phyloP scores from a whole-genome alignment of 1,140 invertebrate genomes.

The Agrilus planipennis region DNA sequence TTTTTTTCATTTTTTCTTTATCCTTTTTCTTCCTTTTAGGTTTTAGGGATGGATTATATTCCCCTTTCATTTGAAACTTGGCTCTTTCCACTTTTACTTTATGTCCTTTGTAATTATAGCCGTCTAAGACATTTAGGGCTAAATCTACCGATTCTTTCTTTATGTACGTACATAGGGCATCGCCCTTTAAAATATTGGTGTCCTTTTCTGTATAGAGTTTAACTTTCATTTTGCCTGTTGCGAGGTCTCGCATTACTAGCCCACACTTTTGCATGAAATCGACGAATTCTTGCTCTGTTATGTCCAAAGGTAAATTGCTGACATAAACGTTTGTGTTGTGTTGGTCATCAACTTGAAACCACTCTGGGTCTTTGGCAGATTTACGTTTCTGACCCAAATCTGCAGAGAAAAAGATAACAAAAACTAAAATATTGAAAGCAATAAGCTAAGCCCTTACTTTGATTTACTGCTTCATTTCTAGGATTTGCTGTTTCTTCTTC shows the following conservation, averaged over 20 bases:
- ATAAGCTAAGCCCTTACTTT: not conserved
- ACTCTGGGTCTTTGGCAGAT: slow-evolving; percentile 44
- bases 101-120: slow-evolving; percentile 62
- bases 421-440: not conserved
- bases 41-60: slow-evolving; percentile 88
- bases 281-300: slow-evolving; percentile 80
- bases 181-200: slow-evolving; percentile 82
- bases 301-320: slow-evolving; percentile 77
- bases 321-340: slow-evolving; percentile 97
- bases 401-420: not conserved
- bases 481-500: slow-evolving; percentile 4
- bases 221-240: slow-evolving; percentile 76
- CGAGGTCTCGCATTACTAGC: slow-evolving; percentile 80
- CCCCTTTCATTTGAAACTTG: slow-evolving; percentile 89
- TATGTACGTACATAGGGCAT: slow-evolving; percentile 94
- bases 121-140: slow-evolving; percentile 87
- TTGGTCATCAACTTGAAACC: slow-evolving; percentile 90
- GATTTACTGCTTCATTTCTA: slow-evolving; percentile 1
- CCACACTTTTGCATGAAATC: slow-evolving; percentile 94
- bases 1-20: slow-evolving; percentile 82
- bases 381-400: slow-evolving; percentile 32
- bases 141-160: slow-evolving; percentile 93
- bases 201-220: slow-evolving; percentile 85
- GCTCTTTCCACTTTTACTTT: slow-evolving; percentile 83
- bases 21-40: slow-evolving; percentile 87